Percentiles rank a stretch among this genome's conserved stretches.
Conservation (phyloP, 2,888 invertebrate genomes). For the Tachina lurida region DNA sequence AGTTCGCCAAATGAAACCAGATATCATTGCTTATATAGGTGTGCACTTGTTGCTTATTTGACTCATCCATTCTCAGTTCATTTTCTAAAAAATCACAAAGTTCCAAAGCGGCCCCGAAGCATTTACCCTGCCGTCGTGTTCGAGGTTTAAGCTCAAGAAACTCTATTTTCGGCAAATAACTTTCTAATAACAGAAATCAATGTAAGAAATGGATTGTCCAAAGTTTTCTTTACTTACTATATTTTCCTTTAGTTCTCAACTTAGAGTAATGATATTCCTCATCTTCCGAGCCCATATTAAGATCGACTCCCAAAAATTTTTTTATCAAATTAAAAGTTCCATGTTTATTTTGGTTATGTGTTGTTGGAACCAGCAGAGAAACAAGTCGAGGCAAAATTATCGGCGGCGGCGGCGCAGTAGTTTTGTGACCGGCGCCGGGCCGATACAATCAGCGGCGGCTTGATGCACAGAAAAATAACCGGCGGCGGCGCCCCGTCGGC, state of each 20-base stretch:
- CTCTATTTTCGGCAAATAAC: constrained; percentile 73
- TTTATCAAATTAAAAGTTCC: neutral
- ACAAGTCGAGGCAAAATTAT: too few species aligned
- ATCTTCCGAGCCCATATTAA: constrained; percentile 51
- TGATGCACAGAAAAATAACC: too few species aligned
- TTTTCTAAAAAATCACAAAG: constrained; percentile 8
- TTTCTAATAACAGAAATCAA: constrained; percentile 64
- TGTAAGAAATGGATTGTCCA: neutral
- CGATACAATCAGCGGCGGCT: too few species aligned
- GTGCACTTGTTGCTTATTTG: neutral
- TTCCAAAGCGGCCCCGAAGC: constrained; percentile 60
- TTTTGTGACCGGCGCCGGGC: too few species aligned
- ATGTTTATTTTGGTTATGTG: neutral
- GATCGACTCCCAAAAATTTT: neutral
- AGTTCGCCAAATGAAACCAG: constrained; percentile 88
- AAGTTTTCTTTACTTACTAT: constrained; percentile 72
- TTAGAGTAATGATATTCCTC: constrained; percentile 37
- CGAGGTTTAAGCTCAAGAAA: constrained; percentile 73
- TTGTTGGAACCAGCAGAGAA: neutral
- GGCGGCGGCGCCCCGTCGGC: too few species aligned
- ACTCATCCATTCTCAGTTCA: neutral
- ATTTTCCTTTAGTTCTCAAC: constrained; percentile 73
- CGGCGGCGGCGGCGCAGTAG: too few species aligned
- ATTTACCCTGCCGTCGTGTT: constrained; percentile 59
- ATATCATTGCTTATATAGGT: constrained; percentile 84